Percentiles rank a stretch among this genome's conserved stretches.
phyloP scores from a whole-genome alignment of 2,113 vertebrate species.

The Thoracochromis brauschi region DNA sequence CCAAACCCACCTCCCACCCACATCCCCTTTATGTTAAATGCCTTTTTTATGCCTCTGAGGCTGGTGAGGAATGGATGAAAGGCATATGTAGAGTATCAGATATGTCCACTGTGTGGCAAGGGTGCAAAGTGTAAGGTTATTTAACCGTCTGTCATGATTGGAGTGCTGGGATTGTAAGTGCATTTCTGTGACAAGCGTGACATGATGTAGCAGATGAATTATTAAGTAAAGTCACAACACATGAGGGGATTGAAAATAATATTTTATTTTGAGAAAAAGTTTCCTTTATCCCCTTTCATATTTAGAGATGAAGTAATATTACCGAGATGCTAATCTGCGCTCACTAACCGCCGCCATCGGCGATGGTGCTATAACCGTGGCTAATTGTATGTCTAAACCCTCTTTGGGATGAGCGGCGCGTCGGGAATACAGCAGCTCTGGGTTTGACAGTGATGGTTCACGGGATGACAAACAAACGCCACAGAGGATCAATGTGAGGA shows the following conservation, averaged over 20 bases:
- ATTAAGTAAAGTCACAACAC: slow-evolving; percentile 23
- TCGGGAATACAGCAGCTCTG: slow-evolving; percentile 39
- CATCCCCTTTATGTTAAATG: neutral
- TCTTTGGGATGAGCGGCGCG: slow-evolving; percentile 46
- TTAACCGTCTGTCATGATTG: slow-evolving; percentile 29
- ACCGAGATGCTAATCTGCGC: neutral
- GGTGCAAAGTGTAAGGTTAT: neutral
- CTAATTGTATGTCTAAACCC: slow-evolving; percentile 70
- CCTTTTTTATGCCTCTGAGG: slow-evolving; percentile 9
- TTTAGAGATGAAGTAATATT: neutral
- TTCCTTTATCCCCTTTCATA: neutral
- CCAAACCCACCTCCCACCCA: neutral
- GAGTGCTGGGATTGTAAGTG: slow-evolving; percentile 13
- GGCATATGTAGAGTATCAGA: slow-evolving; percentile 3
- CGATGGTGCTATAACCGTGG: slow-evolving; percentile 45
- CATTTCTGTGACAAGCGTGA: slow-evolving; percentile 48
- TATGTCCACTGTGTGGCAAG: neutral
- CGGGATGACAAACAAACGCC: slow-evolving; percentile 66
- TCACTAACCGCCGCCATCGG: slow-evolving; percentile 3
- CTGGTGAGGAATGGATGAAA: neutral
- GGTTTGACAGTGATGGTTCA: slow-evolving; percentile 68
- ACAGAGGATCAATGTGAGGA: slow-evolving; percentile 62
- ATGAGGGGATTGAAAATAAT: slow-evolving; percentile 16
- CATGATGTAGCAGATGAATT: slow-evolving; percentile 43
- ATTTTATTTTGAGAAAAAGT: slow-evolving; percentile 8